Evolutionary conservation across 2,888 invertebrate species (phyloP), one percentile per base, ranked within the genome.

Genomic region (Mimumesa dahlbomi): DNA sequence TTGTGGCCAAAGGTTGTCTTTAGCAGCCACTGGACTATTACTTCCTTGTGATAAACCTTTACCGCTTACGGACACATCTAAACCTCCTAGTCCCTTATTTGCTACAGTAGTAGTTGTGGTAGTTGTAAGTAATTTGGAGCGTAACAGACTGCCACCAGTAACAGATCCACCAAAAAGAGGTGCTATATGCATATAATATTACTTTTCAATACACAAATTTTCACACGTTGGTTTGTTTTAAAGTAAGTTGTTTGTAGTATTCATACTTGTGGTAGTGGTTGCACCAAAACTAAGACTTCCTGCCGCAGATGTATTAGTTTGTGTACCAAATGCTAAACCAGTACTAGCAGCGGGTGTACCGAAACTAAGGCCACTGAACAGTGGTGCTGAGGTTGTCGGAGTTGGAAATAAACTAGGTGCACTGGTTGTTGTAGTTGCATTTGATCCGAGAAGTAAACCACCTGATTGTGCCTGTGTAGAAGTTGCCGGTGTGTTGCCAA

Each of bases 1-100:
- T 81, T 94, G 94, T 0, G 96, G 96, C 62, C 97, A 89, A 45
- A 92, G 87, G 77, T 92, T 92, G 82, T 94, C 93, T 87, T 93
- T 94, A 0, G 92, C 91, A 22, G 92, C 90, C 65, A 92, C 91
- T 57, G 88, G 87, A 75, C 90, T 91, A 74, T 86, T 90, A 74
- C 89, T 91, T 36, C 90, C 88, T 43, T 89, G 89, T 18, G 87
- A 84, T 31, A 89, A 84, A 5, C 90, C 89, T 74, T 86, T 87
- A 79, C 90, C 90, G 58, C 87, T 90, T 54, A 90, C 87, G 1
- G 90, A 88, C 6, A 92, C 90, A 46, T 94, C 92, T 14, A 93
- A 90, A 1, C 95, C 94, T 11, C 95, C 95, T 16, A 95, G 90
- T 4, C 95, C 95, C 29, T 93, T 88, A 70, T 91, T 91, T 2